Evolutionary conservation across 2,113 vertebrate genomes (phyloP).

Genomic region (Polypterus bichir): DNA sequence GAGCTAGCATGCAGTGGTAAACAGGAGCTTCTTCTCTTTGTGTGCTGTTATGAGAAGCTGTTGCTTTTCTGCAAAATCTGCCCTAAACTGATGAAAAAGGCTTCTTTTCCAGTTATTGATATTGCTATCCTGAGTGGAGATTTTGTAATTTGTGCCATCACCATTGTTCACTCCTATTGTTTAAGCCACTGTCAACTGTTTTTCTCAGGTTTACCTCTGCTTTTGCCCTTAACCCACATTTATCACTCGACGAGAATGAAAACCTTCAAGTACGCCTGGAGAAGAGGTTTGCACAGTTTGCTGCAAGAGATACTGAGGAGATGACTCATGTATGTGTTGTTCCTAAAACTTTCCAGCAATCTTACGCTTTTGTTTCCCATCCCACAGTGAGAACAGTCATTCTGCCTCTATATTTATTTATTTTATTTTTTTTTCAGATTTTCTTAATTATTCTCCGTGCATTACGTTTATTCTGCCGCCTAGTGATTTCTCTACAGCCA

Average conservation of each 20-base stretch:
- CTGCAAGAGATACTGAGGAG: slow-evolving; percentile 64
- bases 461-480: slow-evolving; percentile 66
- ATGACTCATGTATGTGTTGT: slow-evolving; percentile 70
- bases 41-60: too few relatives aligned
- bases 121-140: too few relatives aligned
- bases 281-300: slow-evolving; percentile 62
- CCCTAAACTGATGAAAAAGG: background rate
- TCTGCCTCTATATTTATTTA: background rate
- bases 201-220: slow-evolving; percentile 68
- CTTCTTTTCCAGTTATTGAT: background rate
- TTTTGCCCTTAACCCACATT: slow-evolving; percentile 67
- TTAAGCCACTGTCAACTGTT: background rate
- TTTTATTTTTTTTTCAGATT: slow-evolving; percentile 49
- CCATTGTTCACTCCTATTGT: too few relatives aligned
- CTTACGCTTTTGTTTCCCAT: background rate
- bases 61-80: too few relatives aligned
- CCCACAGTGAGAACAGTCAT: too few relatives aligned
- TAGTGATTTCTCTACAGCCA: slow-evolving; percentile 85
- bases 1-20: too few relatives aligned
- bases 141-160: too few relatives aligned
- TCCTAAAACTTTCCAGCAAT: background rate
- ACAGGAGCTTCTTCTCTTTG: background rate
- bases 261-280: slow-evolving; percentile 52
- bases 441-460: slow-evolving; percentile 79
- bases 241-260: slow-evolving; percentile 45